These are phyloP conservation scores for Cinclus mexicanus DNA, from an alignment of 2,113 vertebrate genomes.

Conservation along the genomic window DNA sequence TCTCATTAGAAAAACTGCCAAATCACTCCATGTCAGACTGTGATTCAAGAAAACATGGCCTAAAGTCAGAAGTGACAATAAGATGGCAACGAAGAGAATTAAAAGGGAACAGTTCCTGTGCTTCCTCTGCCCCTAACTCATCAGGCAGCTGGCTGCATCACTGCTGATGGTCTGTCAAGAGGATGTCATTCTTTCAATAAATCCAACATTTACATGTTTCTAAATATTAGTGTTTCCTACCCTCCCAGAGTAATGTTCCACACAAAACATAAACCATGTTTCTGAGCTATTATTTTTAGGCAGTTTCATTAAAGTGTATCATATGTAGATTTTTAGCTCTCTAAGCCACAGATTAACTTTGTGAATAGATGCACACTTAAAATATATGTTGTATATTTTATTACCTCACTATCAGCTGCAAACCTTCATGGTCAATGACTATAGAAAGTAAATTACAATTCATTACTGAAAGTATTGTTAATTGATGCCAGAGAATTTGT, in stretches of 20 bases:
- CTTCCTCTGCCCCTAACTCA: background rate
- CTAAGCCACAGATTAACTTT: background rate
- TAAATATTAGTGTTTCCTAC: background rate
- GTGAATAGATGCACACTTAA: background rate
- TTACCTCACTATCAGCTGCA: background rate
- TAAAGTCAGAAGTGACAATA: background rate
- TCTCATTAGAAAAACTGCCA: background rate
- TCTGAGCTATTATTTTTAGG: background rate
- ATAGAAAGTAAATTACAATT: background rate
- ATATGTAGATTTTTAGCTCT: background rate
- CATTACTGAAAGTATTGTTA: background rate
- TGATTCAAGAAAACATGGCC: background rate
- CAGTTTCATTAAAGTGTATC: background rate
- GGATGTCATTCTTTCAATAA: background rate
- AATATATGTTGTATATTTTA: background rate
- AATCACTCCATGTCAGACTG: background rate
- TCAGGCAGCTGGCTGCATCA: background rate
- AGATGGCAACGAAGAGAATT: background rate
- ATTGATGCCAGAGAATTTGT: background rate
- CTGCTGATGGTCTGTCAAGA: accelerated
- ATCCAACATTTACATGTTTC: background rate
- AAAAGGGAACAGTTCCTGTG: background rate
- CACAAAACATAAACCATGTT: background rate
- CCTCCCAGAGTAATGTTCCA: background rate
- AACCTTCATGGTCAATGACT: background rate